A percentile compares a stretch with the other conserved stretches of the same genome.
These are phyloP conservation scores for Recurvirostra avosetta DNA, from an alignment of 2,113 vertebrate genomes.

Conservation along the genomic window DNA sequence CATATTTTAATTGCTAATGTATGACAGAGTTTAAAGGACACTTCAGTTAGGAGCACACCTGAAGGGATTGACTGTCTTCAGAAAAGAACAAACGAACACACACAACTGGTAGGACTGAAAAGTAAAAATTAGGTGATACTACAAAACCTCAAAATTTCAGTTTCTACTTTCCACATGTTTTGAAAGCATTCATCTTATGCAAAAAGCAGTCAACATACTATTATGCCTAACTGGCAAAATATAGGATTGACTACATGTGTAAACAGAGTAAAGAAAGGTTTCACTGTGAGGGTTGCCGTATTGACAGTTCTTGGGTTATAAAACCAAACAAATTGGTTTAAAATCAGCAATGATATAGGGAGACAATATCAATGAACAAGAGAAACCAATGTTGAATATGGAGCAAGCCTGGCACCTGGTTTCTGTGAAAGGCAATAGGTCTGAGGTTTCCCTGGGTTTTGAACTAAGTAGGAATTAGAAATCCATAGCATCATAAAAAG, in stretches of 20 bases:
- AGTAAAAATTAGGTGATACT: neutral
- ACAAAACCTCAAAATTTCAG: neutral
- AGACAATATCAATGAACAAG: neutral
- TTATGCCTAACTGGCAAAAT: neutral
- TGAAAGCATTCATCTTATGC: neutral
- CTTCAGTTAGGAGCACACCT: neutral
- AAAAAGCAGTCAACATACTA: neutral
- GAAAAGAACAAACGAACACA: neutral
- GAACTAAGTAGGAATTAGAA: neutral
- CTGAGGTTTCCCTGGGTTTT: neutral
- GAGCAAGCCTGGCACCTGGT: neutral
- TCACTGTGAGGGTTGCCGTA: neutral
- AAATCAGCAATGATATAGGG: neutral
- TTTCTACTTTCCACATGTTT: neutral
- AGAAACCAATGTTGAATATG: neutral
- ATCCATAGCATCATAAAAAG: neutral
- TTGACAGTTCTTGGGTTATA: neutral
- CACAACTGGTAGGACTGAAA: neutral
- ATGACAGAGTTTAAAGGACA: neutral
- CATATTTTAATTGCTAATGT: slow-evolving; percentile 41
- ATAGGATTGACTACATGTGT: neutral
- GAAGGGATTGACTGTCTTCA: neutral
- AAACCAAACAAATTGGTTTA: neutral
- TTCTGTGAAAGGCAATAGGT: neutral
- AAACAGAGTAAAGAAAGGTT: neutral